A percentile compares a stretch with the other conserved stretches of the same genome.
These are phyloP conservation scores for Philopotamus ludificatus DNA, from an alignment of 1,140 invertebrate genomes.

Conservation along the genomic window DNA sequence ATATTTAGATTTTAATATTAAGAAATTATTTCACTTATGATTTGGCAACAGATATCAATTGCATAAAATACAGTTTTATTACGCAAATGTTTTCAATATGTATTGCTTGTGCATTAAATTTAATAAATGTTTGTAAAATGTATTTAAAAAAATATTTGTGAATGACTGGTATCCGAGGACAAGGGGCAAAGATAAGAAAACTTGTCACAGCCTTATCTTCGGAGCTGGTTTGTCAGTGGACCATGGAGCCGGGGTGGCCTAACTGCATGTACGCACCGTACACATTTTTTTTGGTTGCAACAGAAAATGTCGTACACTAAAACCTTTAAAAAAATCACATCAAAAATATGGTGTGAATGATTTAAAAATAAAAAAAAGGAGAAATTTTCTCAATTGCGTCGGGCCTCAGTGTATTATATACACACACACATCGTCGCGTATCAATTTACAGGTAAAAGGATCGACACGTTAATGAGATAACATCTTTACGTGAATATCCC, in stretches of 20 bases:
- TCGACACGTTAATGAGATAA: slow-evolving; percentile 4
- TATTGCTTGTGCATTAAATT: too few species aligned
- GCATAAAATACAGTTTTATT: too few species aligned
- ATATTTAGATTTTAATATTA: neutral
- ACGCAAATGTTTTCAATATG: too few species aligned
- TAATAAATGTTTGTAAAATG: too few species aligned
- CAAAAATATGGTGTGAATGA: neutral
- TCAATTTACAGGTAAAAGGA: slow-evolving; percentile 12
- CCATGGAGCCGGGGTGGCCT: slow-evolving; percentile 18
- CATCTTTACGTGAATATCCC: slow-evolving; percentile 6
- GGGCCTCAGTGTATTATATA: neutral
- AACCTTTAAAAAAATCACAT: neutral
- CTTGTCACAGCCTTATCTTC: slow-evolving; percentile 24
- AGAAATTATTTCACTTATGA: neutral
- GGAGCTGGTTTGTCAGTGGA: slow-evolving; percentile 22
- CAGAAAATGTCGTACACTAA: neutral
- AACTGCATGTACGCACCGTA: neutral
- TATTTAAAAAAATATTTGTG: too few species aligned
- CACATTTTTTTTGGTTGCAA: slow-evolving; percentile 9
- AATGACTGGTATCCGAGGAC: neutral
- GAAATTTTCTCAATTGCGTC: too few species aligned
- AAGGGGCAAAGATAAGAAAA: slow-evolving; percentile 26
- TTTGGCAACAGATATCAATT: too few species aligned
- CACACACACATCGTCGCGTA: neutral
- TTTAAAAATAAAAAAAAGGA: neutral